These are phyloP conservation scores for Phalera bucephala DNA, from an alignment of 2,888 invertebrate species.

Conservation along the genomic window DNA sequence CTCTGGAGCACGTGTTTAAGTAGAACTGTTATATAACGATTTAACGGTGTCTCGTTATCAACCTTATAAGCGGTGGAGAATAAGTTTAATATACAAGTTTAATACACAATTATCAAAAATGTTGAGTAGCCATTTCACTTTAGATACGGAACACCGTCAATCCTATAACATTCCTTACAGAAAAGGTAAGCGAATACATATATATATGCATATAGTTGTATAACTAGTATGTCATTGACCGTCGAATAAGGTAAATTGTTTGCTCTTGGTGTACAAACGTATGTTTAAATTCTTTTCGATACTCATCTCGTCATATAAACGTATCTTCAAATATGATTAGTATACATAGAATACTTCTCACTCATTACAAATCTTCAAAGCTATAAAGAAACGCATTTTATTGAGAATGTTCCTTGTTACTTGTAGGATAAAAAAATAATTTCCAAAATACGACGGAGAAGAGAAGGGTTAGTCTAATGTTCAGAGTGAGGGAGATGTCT, in stretches of 20 bases:
- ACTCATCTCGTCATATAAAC: constrained; percentile 2
- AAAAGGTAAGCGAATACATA: background rate
- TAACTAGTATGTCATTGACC: constrained; percentile 26
- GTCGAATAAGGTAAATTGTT: constrained; percentile 10
- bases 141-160: constrained; percentile 4
- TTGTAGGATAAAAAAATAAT: no score
- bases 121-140: no score
- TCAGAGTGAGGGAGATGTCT: no score
- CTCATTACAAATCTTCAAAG: no score
- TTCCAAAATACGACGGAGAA: no score
- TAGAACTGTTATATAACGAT: constrained; percentile 1
- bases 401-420: no score
- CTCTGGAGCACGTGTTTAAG: constrained; percentile 1
- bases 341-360: no score
- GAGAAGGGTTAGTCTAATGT: no score
- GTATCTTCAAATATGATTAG: background rate
- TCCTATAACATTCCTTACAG: background rate
- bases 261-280: constrained; percentile 11
- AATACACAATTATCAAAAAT: background rate
- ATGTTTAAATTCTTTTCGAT: background rate
- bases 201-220: constrained; percentile 1
- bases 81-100: background rate
- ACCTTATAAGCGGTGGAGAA: no score
- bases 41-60: background rate
- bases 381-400: no score